These are phyloP conservation scores for Trachurus trachurus DNA, from an alignment of 2,797 vertebrate genomes.

Conservation along the genomic window DNA sequence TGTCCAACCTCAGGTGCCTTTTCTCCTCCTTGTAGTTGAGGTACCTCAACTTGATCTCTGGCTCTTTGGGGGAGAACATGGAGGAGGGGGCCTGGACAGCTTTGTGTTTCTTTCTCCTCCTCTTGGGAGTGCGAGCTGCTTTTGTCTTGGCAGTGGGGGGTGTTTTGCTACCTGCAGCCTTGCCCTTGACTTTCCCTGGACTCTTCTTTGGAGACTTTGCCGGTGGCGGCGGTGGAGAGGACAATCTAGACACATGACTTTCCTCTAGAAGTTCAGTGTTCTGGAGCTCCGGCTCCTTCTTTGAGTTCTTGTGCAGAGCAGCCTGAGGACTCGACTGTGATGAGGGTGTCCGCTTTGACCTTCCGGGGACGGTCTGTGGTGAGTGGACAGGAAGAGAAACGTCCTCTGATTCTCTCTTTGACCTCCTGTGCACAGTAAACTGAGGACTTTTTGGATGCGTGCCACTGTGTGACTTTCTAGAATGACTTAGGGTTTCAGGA, in stretches of 20 bases:
- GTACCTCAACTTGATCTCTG: slow-evolving; percentile 86
- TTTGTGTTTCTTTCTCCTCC: slow-evolving; percentile 71
- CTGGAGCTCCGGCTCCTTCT: slow-evolving; percentile 33
- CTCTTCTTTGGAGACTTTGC: slow-evolving; percentile 73
- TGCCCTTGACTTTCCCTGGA: slow-evolving; percentile 49
- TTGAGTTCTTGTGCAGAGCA: slow-evolving; percentile 35
- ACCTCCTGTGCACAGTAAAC: slow-evolving; percentile 27
- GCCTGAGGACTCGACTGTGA: slow-evolving; percentile 11
- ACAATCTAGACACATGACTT: not conserved
- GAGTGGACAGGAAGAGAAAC: not conserved
- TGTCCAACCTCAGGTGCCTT: slow-evolving; percentile 70
- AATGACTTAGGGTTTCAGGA: slow-evolving; percentile 60
- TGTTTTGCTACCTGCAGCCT: slow-evolving; percentile 42
- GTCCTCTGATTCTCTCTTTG: slow-evolving; percentile 35
- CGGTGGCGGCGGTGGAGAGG: slow-evolving; percentile 20
- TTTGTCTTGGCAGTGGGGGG: slow-evolving; percentile 67
- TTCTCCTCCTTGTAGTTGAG: slow-evolving; percentile 83
- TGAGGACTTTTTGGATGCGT: slow-evolving; percentile 53
- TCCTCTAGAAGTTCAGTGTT: slow-evolving; percentile 36
- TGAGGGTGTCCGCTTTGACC: slow-evolving; percentile 46
- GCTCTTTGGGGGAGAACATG: slow-evolving; percentile 85
- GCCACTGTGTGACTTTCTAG: slow-evolving; percentile 51
- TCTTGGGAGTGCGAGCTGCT: slow-evolving; percentile 52
- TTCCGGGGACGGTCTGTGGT: slow-evolving; percentile 23
- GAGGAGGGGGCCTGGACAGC: slow-evolving; percentile 43